phyloP scores from a whole-genome alignment of 2,888 invertebrate genomes.

The Smittia sp. region DNA sequence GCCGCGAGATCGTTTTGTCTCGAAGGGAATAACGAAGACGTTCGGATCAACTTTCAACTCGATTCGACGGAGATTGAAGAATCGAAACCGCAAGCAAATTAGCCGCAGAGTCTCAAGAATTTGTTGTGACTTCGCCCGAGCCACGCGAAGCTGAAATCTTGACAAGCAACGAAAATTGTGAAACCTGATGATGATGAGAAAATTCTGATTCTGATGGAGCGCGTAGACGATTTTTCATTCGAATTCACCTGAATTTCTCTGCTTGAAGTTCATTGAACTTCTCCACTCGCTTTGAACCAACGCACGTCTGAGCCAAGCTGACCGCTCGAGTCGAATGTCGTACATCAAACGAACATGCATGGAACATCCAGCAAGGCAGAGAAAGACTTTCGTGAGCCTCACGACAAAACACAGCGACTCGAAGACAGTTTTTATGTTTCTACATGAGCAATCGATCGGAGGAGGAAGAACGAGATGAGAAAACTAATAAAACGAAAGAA shows the following conservation, averaged over 20 bases:
- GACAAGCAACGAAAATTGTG: not conserved
- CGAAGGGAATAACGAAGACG: not conserved
- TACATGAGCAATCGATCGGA: not conserved
- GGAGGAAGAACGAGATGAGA: slow-evolving; percentile 1
- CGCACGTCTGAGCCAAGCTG: not conserved
- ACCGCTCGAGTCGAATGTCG: slow-evolving; percentile 8
- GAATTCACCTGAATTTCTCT: slow-evolving; percentile 15
- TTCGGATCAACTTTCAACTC: not conserved
- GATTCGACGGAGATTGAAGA: not conserved
- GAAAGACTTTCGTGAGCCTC: slow-evolving; percentile 19
- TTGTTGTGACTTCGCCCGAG: not conserved
- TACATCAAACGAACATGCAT: slow-evolving; percentile 17
- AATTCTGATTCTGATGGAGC: not conserved
- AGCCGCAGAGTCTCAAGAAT: not conserved
- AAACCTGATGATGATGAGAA: slow-evolving; percentile 10
- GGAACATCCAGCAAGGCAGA: not conserved
- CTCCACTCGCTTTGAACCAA: not conserved
- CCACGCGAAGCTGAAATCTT: not conserved
- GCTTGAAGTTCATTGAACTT: slow-evolving; percentile 6
- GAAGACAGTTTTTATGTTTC: slow-evolving; percentile 33
- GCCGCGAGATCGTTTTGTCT: not conserved
- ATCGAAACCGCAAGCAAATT: not conserved
- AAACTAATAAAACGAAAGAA: slow-evolving; percentile 7
- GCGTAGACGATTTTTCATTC: not conserved
- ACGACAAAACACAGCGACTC: not conserved